These are phyloP conservation scores for Spheniscus mendiculus DNA, from an alignment of 2,113 vertebrate genomes.

Conservation along the genomic window DNA sequence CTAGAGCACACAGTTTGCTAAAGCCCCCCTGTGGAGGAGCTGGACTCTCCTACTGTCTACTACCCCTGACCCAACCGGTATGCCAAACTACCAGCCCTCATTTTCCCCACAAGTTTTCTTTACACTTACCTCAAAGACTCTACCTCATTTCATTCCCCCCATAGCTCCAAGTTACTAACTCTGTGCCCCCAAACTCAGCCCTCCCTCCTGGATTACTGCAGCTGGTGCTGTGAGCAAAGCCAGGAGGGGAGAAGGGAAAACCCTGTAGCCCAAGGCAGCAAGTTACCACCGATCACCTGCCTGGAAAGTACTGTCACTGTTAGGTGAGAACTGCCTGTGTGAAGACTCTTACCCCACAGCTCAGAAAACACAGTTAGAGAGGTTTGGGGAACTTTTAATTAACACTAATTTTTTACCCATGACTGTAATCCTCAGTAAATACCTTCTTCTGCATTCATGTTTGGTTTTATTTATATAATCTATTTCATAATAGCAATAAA, in stretches of 20 bases:
- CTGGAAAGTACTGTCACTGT: background rate
- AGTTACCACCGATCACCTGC: background rate
- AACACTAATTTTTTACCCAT: background rate
- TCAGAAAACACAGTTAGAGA: background rate
- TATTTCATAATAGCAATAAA: background rate
- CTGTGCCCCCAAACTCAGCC: background rate
- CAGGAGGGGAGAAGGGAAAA: background rate
- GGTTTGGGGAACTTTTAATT: background rate
- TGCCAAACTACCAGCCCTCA: background rate
- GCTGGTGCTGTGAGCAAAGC: background rate
- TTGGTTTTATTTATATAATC: background rate
- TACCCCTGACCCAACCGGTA: background rate
- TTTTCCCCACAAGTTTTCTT: background rate
- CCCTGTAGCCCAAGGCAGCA: background rate
- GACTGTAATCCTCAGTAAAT: background rate
- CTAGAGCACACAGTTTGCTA: background rate
- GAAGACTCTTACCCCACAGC: background rate
- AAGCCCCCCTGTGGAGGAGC: background rate
- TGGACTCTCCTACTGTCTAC: background rate
- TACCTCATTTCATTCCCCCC: background rate
- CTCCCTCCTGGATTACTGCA: background rate
- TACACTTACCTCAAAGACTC: background rate
- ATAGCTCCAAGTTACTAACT: background rate
- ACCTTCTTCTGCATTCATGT: background rate
- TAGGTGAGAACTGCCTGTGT: background rate